Percentiles rank a stretch among this genome's conserved stretches.
phyloP scores from a whole-genome alignment of 2,113 vertebrate genomes.

The Muntiacus reevesi region DNA sequence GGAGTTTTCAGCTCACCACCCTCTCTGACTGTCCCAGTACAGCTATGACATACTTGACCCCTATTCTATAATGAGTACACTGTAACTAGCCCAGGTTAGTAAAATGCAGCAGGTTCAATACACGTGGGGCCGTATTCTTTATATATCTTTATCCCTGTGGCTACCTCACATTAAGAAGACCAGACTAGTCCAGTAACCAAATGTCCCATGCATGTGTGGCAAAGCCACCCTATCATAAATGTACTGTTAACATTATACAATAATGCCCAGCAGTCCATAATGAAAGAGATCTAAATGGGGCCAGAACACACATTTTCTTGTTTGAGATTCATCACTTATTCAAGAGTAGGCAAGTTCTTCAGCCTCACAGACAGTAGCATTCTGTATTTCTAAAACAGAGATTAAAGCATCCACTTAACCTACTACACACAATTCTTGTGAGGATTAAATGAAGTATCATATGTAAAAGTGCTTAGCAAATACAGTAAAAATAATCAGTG shows the following conservation, averaged over 20 bases:
- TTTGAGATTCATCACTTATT: background rate
- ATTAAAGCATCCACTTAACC: background rate
- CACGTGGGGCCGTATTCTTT: rapidly evolving
- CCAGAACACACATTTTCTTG: background rate
- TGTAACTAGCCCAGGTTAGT: background rate
- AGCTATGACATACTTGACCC: background rate
- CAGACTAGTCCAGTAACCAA: background rate
- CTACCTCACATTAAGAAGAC: background rate
- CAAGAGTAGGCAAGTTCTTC: background rate
- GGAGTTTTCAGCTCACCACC: background rate
- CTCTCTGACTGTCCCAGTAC: background rate
- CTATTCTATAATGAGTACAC: background rate
- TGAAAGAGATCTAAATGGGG: background rate
- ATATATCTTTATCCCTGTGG: background rate
- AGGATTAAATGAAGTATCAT: background rate
- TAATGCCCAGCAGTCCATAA: too few relatives aligned
- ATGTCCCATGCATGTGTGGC: background rate
- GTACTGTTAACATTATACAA: background rate
- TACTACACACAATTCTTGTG: background rate
- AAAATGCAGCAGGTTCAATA: background rate
- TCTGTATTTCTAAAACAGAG: background rate
- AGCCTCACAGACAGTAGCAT: background rate
- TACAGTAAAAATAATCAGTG: background rate
- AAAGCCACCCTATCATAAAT: background rate
- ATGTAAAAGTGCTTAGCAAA: background rate